These are phyloP conservation scores for Zaprionus lachaisei DNA, from an alignment of 1,140 invertebrate species.

Conservation along the genomic window DNA sequence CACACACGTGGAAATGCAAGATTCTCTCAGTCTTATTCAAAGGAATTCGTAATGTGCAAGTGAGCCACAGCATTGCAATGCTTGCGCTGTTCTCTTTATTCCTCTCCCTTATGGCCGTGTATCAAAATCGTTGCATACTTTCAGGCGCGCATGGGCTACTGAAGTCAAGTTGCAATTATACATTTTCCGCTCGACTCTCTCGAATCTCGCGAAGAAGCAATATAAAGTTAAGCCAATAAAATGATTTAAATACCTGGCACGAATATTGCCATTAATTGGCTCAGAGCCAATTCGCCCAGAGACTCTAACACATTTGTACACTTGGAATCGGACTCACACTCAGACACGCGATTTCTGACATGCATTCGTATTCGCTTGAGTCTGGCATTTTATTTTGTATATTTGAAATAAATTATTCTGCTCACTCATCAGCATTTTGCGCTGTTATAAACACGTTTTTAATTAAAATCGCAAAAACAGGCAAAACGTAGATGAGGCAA, in stretches of 20 bases:
- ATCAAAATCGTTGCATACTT: conserved; percentile 60
- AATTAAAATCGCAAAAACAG: conserved; percentile 83
- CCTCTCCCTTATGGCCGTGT: conserved; percentile 21
- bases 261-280: conserved; percentile 61
- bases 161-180: conserved; percentile 48
- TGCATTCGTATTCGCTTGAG: conserved; percentile 41
- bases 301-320: conserved; percentile 12
- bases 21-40: conserved; percentile 73
- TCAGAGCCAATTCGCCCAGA: conserved; percentile 18
- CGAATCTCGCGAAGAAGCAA: not conserved
- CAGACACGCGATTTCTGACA: conserved; percentile 8
- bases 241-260: conserved; percentile 50
- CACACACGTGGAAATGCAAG: conserved; percentile 28
- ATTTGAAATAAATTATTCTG: conserved; percentile 81
- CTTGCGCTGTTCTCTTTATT: not conserved
- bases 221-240: conserved; percentile 35
- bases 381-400: conserved; percentile 42
- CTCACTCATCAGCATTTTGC: conserved; percentile 80
- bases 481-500: conserved; percentile 67
- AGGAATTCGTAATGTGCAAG: conserved; percentile 71
- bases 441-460: conserved; percentile 83
- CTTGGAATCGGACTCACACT: not conserved
- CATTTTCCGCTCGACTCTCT: conserved; percentile 21
- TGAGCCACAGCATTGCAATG: conserved; percentile 13
- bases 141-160: conserved; percentile 14